Evolutionary conservation across 2,888 invertebrate species (phyloP).

Genomic region (Nomada flava): DNA sequence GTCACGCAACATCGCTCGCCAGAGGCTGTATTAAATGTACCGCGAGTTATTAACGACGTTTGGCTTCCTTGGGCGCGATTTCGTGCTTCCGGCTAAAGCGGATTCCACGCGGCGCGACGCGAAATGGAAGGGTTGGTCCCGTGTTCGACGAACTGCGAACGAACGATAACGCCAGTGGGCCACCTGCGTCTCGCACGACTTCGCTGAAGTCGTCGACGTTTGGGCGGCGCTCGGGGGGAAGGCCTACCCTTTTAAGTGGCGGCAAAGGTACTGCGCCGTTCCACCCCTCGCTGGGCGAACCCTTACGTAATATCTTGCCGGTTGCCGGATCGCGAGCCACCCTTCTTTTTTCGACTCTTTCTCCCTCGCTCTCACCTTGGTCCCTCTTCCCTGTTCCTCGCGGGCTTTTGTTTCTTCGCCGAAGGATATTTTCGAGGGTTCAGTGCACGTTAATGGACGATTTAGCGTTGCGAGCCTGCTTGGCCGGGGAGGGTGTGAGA

Average conservation of each 20-base stretch:
- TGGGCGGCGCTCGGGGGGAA: slow-evolving; percentile 3
- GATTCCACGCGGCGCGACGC: slow-evolving; percentile 28
- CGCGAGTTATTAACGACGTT: slow-evolving; percentile 78
- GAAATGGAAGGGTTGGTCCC: slow-evolving; percentile 46
- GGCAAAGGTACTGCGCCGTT: slow-evolving; percentile 53
- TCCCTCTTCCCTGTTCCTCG: not conserved
- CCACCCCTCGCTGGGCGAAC: slow-evolving; percentile 26
- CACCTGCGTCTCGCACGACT: slow-evolving; percentile 58
- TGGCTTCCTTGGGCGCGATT: slow-evolving; percentile 71
- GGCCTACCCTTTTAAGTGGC: slow-evolving; percentile 54
- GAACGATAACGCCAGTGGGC: slow-evolving; percentile 61
- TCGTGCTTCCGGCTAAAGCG: slow-evolving; percentile 72
- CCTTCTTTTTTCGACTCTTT: slow-evolving; percentile 21
- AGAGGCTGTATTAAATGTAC: slow-evolving; percentile 74
- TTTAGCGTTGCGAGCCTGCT: slow-evolving; percentile 49
- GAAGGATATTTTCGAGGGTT: slow-evolving; percentile 62
- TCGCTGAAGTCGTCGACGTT: slow-evolving; percentile 52
- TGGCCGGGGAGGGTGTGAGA: slow-evolving; percentile 15
- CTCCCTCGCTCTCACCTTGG: not conserved
- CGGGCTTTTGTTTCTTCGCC: slow-evolving; percentile 44
- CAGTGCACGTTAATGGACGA: slow-evolving; percentile 61
- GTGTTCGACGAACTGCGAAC: slow-evolving; percentile 68
- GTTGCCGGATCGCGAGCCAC: slow-evolving; percentile 47
- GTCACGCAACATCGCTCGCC: slow-evolving; percentile 42
- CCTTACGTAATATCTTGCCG: slow-evolving; percentile 57